A percentile compares a stretch with the other conserved stretches of the same genome.
phyloP scores from a whole-genome alignment of 2,797 vertebrate genomes.

The Neosilurus mollespiculum region DNA sequence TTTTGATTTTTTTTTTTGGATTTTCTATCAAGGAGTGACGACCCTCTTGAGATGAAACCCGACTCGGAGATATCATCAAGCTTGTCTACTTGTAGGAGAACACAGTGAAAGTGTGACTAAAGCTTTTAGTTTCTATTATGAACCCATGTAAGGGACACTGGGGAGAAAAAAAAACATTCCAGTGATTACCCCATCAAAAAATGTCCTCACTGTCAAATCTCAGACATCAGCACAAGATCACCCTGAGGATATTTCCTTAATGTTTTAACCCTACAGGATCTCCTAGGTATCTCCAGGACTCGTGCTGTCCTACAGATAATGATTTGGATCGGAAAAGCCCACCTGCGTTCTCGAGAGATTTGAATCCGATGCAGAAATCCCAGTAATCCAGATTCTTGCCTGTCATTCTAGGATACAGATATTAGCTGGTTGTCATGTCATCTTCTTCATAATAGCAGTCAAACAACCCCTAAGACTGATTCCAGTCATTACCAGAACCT shows the following conservation, averaged over 20 bases:
- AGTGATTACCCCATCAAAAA: background rate
- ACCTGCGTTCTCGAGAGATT: background rate
- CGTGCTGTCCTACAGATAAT: background rate
- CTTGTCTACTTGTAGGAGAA: background rate
- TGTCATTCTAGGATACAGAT: background rate
- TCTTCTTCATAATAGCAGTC: background rate
- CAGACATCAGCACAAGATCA: background rate
- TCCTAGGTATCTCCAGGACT: background rate
- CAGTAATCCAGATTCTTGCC: background rate
- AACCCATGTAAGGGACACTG: background rate
- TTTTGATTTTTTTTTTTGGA: too few relatives aligned
- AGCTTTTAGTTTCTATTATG: background rate
- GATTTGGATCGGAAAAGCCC: background rate
- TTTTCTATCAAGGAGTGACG: background rate
- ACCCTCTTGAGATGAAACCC: background rate
- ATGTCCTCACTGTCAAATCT: too few relatives aligned
- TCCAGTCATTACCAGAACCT: background rate
- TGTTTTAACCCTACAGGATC: too few relatives aligned
- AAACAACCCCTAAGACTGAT: background rate
- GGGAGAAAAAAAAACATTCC: background rate
- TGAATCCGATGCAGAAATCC: background rate
- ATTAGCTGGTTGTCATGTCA: slow-evolving; percentile 3
- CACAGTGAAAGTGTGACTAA: background rate
- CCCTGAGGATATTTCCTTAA: background rate
- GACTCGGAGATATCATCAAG: too few relatives aligned